Evolutionary conservation across 2,797 vertebrate genomes (phyloP).

Genomic region (Myotis vivesi): DNA sequence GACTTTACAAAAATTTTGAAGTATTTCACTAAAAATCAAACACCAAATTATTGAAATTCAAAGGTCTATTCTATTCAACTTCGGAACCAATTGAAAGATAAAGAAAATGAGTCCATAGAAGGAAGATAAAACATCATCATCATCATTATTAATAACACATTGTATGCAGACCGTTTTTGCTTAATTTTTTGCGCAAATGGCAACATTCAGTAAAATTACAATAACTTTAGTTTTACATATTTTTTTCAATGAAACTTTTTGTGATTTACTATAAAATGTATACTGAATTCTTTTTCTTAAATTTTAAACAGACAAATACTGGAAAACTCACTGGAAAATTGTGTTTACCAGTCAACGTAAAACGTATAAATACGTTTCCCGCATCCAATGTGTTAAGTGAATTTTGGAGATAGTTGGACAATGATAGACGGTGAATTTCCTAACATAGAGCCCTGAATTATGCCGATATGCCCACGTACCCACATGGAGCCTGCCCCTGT

Average conservation of each 20-base stretch:
- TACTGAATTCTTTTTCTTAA: too few relatives aligned
- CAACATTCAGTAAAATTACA: too few relatives aligned
- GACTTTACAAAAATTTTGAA: not conserved
- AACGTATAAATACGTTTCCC: too few relatives aligned
- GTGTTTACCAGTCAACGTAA: too few relatives aligned
- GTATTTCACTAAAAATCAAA: not conserved
- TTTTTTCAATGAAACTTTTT: too few relatives aligned
- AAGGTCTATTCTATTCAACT: not conserved
- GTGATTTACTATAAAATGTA: too few relatives aligned
- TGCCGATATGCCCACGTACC: not conserved
- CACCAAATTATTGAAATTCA: not conserved
- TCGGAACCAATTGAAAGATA: not conserved
- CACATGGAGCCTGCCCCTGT: not conserved
- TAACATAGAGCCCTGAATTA: not conserved
- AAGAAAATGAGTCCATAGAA: not conserved
- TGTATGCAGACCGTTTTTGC: too few relatives aligned
- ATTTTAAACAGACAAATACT: too few relatives aligned
- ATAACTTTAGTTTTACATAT: too few relatives aligned
- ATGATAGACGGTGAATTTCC: not conserved
- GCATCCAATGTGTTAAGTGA: too few relatives aligned
- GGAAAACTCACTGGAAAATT: too few relatives aligned
- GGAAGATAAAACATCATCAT: not conserved
- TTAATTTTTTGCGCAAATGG: too few relatives aligned
- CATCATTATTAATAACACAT: not conserved
- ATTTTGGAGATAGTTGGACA: not conserved